These are phyloP conservation scores for Columba livia DNA, from an alignment of 2,113 vertebrate genomes.

Conservation along the genomic window DNA sequence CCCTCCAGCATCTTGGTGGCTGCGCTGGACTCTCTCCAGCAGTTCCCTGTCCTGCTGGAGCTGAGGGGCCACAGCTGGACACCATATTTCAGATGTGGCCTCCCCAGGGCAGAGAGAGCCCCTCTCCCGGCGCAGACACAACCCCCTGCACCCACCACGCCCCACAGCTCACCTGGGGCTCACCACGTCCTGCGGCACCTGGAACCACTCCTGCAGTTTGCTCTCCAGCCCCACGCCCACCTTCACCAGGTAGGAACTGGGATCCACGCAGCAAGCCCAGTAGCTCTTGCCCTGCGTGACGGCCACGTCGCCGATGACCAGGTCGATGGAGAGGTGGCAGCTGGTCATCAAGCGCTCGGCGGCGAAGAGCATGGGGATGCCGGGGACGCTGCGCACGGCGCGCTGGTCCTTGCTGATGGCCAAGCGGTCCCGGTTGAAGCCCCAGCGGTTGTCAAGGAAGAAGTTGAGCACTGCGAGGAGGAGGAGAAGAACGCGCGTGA, in stretches of 20 bases:
- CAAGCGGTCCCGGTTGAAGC: conserved; percentile 88
- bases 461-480: conserved; percentile 87
- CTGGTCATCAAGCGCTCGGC: conserved; percentile 92
- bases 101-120: too few relatives aligned
- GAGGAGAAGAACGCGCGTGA: not conserved
- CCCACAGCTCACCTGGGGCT: too few relatives aligned
- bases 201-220: conserved; percentile 95
- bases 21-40: too few relatives aligned
- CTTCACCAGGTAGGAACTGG: conserved; percentile 94
- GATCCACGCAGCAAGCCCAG: conserved; percentile 96
- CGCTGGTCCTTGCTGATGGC: conserved; percentile 92
- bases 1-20: too few relatives aligned
- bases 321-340: conserved; percentile 92
- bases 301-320: conserved; percentile 87
- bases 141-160: too few relatives aligned
- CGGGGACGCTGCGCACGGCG: conserved; percentile 89
- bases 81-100: too few relatives aligned
- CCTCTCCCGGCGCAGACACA: too few relatives aligned
- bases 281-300: conserved; percentile 93
- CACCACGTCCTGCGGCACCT: conserved; percentile 84
- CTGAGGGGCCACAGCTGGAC: too few relatives aligned
- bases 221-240: conserved; percentile 93
- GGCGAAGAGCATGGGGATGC: conserved; percentile 84
- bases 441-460: conserved; percentile 93
- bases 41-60: too few relatives aligned